Evolutionary conservation across 2,888 invertebrate genomes (phyloP).

Genomic region (Piscicola geometra): DNA sequence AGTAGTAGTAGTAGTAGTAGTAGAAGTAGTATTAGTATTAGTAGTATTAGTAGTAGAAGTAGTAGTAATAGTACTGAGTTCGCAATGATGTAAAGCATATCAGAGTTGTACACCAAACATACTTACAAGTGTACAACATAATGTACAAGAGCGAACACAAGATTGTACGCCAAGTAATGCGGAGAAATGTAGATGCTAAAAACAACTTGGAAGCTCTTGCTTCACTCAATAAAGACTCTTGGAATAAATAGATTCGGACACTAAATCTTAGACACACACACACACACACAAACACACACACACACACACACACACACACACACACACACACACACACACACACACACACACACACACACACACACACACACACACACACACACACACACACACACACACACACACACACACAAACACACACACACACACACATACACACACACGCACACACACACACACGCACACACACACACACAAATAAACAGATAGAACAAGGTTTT

Average conservation of each 20-base stretch:
- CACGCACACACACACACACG: constrained; percentile 11
- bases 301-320: neutral
- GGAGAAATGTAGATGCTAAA: no score
- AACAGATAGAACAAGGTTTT: no score
- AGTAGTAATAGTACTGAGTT: constrained; percentile 18
- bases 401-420: constrained; percentile 20
- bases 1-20: constrained; percentile 15
- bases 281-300: neutral
- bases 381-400: constrained; percentile 8
- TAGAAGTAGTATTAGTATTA: constrained; percentile 3
- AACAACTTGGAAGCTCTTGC: no score
- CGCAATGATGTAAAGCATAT: no score
- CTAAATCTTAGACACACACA: neutral
- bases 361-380: constrained; percentile 24
- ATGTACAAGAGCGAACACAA: no score
- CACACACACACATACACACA: neutral
- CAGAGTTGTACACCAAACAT: no score
- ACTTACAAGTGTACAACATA: no score
- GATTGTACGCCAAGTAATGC: no score
- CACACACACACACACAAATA: neutral
- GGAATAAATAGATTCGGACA: neutral
- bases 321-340: constrained; percentile 9
- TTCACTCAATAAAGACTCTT: no score
- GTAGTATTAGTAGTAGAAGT: constrained; percentile 15
- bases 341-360: constrained; percentile 35